phyloP scores from a whole-genome alignment of 2,797 vertebrate genomes.

The Malacoraja senta region DNA sequence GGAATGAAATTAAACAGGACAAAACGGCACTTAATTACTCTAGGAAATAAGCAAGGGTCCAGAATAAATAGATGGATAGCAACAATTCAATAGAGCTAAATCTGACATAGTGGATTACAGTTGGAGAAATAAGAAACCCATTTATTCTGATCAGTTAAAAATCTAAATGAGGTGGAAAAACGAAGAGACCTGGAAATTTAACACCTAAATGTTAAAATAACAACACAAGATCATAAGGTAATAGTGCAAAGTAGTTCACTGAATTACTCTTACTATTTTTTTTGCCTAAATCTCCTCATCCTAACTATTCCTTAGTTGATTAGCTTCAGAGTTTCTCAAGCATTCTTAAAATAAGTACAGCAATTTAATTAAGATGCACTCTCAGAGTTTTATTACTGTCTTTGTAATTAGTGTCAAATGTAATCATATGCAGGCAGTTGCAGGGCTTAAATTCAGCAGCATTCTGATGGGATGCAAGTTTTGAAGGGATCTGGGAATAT shows the following conservation, averaged over 20 bases:
- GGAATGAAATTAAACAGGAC: not conserved
- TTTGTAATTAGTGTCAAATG: slow-evolving; percentile 29
- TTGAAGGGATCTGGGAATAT: not conserved
- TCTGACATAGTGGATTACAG: not conserved
- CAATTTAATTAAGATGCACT: slow-evolving; percentile 8
- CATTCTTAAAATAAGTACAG: not conserved
- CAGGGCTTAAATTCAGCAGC: not conserved
- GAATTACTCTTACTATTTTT: not conserved
- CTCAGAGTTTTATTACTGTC: not conserved
- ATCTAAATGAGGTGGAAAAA: not conserved
- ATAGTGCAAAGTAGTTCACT: not conserved
- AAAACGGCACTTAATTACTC: not conserved
- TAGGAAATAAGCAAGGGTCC: not conserved
- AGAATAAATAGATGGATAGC: not conserved
- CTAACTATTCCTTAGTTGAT: not conserved
- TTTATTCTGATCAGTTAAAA: not conserved
- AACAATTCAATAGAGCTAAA: not conserved
- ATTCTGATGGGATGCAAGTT: not conserved
- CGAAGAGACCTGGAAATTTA: not conserved
- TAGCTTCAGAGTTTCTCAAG: not conserved
- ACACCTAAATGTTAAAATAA: not conserved
- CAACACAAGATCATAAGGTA: not conserved
- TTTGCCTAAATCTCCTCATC: not conserved
- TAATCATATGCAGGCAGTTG: not conserved
- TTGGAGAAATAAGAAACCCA: not conserved